These are phyloP conservation scores for Cryptosula pallasiana DNA, from an alignment of 2,888 invertebrate species.

Conservation along the genomic window DNA sequence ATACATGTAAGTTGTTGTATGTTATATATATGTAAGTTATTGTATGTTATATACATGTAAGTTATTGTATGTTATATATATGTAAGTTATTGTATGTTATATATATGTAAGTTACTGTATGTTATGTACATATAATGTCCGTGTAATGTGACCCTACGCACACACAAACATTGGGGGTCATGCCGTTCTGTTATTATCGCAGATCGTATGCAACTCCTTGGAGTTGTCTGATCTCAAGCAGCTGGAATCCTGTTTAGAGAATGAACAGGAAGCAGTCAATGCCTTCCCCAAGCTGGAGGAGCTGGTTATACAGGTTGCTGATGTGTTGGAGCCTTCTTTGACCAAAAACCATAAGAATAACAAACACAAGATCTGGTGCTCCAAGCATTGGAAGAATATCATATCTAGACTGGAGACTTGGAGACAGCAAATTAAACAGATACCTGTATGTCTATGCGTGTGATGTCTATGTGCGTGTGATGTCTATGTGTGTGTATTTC, in stretches of 20 bases:
- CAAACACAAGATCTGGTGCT: slow-evolving; percentile 18
- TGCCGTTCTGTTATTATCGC: too few relatives aligned
- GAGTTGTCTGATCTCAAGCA: neutral
- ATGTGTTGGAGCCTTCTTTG: slow-evolving; percentile 13
- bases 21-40: too few relatives aligned
- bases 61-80: too few relatives aligned
- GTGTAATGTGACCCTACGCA: too few relatives aligned
- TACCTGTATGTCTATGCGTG: slow-evolving; percentile 34
- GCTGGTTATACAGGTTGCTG: slow-evolving; percentile 5
- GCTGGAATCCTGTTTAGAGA: neutral
- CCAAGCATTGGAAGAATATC: slow-evolving; percentile 28
- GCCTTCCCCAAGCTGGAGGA: slow-evolving; percentile 20
- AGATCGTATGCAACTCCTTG: neutral
- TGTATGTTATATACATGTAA: too few relatives aligned
- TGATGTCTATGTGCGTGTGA: too few relatives aligned
- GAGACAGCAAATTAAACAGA: slow-evolving; percentile 35
- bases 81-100: too few relatives aligned
- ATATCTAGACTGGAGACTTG: slow-evolving; percentile 36
- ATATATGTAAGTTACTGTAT: too few relatives aligned
- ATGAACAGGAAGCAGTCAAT: neutral
- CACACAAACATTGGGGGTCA: too few relatives aligned
- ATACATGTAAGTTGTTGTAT: too few relatives aligned
- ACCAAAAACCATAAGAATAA: neutral
- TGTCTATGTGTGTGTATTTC: too few relatives aligned
- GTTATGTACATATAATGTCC: too few relatives aligned